Conservation (phyloP, 2,797 vertebrate species). For the Brachymystax lenok region DNA sequence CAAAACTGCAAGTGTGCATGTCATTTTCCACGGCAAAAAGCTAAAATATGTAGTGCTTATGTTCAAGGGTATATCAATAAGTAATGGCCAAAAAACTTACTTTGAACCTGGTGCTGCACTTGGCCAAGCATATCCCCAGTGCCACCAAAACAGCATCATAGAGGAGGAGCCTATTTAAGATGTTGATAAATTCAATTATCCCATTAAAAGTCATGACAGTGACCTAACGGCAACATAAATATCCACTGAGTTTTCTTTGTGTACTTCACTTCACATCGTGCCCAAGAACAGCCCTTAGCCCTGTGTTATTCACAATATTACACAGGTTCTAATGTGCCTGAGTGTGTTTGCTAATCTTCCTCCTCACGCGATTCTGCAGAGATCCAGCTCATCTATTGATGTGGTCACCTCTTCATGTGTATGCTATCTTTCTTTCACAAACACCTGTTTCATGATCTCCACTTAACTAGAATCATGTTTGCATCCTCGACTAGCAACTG, state of each 20-base stretch:
- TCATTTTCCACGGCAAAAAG: conserved; percentile 42
- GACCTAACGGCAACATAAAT: no score
- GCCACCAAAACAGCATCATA: neutral
- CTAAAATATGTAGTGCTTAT: conserved; percentile 40
- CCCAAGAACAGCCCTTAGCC: no score
- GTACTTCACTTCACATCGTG: no score
- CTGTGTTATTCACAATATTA: no score
- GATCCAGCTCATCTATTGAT: neutral
- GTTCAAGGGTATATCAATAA: conserved; percentile 60
- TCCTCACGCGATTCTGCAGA: neutral
- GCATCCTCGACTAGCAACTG: conserved; percentile 2
- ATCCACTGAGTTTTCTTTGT: no score
- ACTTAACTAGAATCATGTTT: conserved; percentile 3
- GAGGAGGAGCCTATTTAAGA: neutral
- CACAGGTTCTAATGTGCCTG: neutral
- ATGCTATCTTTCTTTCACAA: conserved; percentile 8
- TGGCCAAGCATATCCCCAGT: conserved; percentile 16
- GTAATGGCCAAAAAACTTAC: conserved; percentile 53
- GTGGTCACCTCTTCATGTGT: neutral
- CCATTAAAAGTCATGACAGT: no score
- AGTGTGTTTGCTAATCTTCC: neutral
- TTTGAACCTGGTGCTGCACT: conserved; percentile 18
- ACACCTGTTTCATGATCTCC: conserved; percentile 8
- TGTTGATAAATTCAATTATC: neutral
- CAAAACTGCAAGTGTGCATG: conserved; percentile 23